phyloP scores from a whole-genome alignment of 2,797 vertebrate species.

The Aotus griseimembra region DNA sequence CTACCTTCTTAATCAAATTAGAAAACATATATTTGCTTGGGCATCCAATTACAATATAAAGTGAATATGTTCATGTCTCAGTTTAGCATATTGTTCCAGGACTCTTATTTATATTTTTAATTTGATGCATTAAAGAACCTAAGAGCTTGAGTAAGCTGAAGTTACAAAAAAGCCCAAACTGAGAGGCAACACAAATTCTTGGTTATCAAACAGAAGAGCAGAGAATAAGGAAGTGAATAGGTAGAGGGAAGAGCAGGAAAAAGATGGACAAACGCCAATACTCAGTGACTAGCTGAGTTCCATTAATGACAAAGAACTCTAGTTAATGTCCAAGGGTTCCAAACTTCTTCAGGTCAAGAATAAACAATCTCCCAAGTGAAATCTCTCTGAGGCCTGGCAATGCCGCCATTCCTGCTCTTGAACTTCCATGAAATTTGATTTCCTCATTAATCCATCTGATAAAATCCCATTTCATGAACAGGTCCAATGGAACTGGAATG shows the following conservation, averaged over 20 bases:
- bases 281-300: neutral
- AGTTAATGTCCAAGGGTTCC: neutral
- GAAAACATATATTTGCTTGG: neutral
- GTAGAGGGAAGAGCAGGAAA: neutral
- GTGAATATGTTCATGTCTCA: neutral
- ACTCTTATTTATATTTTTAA: neutral
- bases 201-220: neutral
- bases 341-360: neutral
- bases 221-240: neutral
- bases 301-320: neutral
- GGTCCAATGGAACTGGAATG: neutral
- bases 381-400: neutral
- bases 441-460: neutral
- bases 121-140: neutral
- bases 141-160: neutral
- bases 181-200: neutral
- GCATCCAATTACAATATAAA: neutral
- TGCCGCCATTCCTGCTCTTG: neutral
- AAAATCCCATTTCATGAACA: neutral
- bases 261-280: neutral
- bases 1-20: neutral
- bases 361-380: neutral
- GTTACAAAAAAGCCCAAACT: neutral
- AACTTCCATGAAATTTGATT: neutral
- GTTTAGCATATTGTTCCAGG: neutral